Base-by-base conservation (phyloP, 2,888 invertebrate species). In the Lymantria monacha region DNA sequence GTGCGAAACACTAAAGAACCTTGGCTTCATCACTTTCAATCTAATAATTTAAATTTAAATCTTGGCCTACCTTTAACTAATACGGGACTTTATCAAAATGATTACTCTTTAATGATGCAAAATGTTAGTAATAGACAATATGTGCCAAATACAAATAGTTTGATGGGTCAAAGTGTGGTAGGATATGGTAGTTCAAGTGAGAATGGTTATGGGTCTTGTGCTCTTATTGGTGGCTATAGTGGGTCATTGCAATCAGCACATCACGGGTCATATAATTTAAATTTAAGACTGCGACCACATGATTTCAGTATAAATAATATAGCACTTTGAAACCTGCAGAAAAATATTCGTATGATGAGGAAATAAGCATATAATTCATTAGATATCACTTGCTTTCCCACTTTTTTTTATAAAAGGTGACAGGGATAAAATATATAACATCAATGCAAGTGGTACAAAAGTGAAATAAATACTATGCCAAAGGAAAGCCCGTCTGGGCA, bases 221-320 rank as follows among this genome's bases (percentile, higher is more conserved):
- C 85, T 0, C 69, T 92, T 12, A 85, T 92, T 44, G 83, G 90
- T 33, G 82, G 89, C 0, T 92, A 91, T 55, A 74, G 81, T 42
- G 80, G 83, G 5, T 70, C 87, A 0, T 59, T 88, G 13, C 89
- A 84, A 48, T 72, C 90, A 0, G 83, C 87, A 1, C 89, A 90
- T 66, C 87, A 87, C 40, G 78, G 81, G 55, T 83, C 91, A 0
- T 92, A 92, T 49, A 92, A 92, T 64, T 68, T 92, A 36, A 92
- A 93, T 69, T 83, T 94, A 54, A 82, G 94, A 64, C 81, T 93
- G 54, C 86, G 94, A 70, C 93, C 93, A 0, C 93, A 93, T 59
- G 94, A 94, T 77, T 93, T 91, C 61, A 87, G 84, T 52, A 79
- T 92, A 62, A 91, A 91, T 59, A 90, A 91, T 61, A 84, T 92